Base-by-base conservation (phyloP, 2,113 vertebrate species). In the Jaculus jaculus region DNA sequence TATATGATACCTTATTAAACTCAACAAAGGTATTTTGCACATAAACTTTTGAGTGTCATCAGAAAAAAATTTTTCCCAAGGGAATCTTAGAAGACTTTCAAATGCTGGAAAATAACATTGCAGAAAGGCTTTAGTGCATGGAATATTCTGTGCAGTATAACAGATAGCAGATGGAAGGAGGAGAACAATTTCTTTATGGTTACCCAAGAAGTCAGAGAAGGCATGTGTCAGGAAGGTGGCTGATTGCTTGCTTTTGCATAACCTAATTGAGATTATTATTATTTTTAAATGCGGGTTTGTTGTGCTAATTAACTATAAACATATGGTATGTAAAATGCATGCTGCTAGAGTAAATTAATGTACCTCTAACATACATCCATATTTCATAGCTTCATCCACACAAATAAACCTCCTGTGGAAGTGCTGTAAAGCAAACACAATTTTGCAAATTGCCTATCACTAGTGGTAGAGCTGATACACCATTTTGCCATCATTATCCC, bases 231-330 rank as follows among this genome's bases (percentile, higher is more conserved):
- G 84, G 92, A 96, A 97, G 96, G 93, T 96, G 86, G 96, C 26
- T 97, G 97, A 97, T 96, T 95, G 94, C 96, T 95, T 95, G 80
- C 95, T 96, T 96, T 97, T 96, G 96, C 96, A 97, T 97, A 97
- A 97, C 96, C 96, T 97, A 97, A 97, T 97, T 97, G 97, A 96
- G 94, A 96, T 97, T 97, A 97, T 97, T 97, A 97, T 97, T 97
- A 97, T 97, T 97, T 97, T 97, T 97, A 97, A 97, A 96, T 95
- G 93, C 32, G 80, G 93, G 92, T 95, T 96, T 97, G 97, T 97
- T 97, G 90, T 97, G 92, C 97, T 96, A 97, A 96, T 97, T 96
- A 97, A 97, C 95, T 92, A 96, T 97, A 97, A 97, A 97, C 97
- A 97, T 97, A 97, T 96, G 97, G 96, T 95, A 96, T 96, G 93